phyloP scores from a whole-genome alignment of 1,140 invertebrate species.

The Drosophila sulfurigaster region DNA sequence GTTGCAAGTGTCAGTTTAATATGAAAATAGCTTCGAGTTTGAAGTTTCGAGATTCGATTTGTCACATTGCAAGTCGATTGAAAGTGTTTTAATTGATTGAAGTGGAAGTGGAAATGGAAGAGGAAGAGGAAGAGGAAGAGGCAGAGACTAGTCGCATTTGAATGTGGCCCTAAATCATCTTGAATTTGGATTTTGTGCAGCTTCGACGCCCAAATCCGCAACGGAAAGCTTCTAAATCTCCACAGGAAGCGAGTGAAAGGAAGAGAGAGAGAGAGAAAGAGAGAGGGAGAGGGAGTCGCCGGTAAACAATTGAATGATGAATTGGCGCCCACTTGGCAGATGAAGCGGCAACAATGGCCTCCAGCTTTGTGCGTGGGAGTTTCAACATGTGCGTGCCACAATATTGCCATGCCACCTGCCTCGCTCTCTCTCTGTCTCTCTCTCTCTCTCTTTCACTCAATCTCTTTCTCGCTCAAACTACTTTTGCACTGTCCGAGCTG shows the following conservation, averaged over 20 bases:
- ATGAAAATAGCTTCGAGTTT: not conserved
- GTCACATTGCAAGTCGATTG: not conserved
- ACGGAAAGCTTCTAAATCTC: conserved; percentile 27
- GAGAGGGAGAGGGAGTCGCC: not conserved
- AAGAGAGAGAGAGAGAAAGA: not conserved
- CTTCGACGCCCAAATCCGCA: conserved; percentile 27
- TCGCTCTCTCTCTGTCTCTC: not conserved
- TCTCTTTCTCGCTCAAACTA: not conserved
- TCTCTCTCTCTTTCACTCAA: conserved; percentile 1
- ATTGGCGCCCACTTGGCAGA: conserved; percentile 37
- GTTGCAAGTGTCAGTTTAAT: not conserved
- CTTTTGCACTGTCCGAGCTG: conserved; percentile 14
- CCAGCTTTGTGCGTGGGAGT: conserved; percentile 39
- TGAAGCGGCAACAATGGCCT: conserved; percentile 46
- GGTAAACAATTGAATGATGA: conserved; percentile 51
- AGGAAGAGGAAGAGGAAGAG: not conserved
- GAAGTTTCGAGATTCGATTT: not conserved
- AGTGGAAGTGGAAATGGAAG: no score
- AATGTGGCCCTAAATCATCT: conserved; percentile 33
- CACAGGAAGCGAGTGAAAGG: conserved; percentile 3
- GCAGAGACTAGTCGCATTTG: not conserved
- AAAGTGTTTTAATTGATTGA: conserved; percentile 12
- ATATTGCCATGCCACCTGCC: conserved; percentile 41
- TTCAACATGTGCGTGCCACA: conserved; percentile 38
- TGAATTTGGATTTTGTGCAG: conserved; percentile 31